Conservation (phyloP, 2,888 invertebrate genomes). For the Drosophila ustulata region DNA sequence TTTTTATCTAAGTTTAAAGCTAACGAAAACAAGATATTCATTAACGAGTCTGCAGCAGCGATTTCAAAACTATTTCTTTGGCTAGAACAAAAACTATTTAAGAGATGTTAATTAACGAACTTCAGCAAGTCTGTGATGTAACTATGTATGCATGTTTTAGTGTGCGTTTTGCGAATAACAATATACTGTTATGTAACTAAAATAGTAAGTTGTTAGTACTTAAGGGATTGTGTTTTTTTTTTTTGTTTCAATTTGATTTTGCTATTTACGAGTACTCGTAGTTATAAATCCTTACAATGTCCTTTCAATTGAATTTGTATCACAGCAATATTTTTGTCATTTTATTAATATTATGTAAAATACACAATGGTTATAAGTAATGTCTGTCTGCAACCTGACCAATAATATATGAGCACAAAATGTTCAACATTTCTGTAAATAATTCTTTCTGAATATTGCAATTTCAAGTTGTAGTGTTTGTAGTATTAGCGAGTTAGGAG, state of each 20-base stretch:
- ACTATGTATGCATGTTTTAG: conserved; percentile 6
- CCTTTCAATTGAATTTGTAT: conserved; percentile 83
- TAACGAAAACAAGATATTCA: conserved; percentile 1
- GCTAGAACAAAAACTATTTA: background rate
- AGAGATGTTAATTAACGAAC: conserved; percentile 27
- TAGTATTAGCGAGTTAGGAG: background rate
- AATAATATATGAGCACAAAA: conserved; percentile 30
- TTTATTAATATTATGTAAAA: conserved; percentile 42
- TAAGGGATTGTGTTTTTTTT: conserved; percentile 21
- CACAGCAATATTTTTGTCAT: conserved; percentile 83
- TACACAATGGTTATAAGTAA: conserved; percentile 27
- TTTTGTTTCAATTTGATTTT: conserved; percentile 36
- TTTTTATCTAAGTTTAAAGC: conserved; percentile 20
- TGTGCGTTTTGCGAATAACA: background rate
- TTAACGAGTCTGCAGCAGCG: conserved; percentile 11
- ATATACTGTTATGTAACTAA: conserved; percentile 19
- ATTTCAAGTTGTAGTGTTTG: conserved; percentile 1
- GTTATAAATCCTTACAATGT: conserved; percentile 65
- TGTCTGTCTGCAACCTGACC: conserved; percentile 18
- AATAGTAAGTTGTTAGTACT: conserved; percentile 1
- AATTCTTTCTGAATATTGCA: background rate
- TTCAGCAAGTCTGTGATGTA: conserved; percentile 61
- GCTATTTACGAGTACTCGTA: conserved; percentile 45
- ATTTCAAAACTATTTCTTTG: background rate
- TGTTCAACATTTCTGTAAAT: conserved; percentile 33